Conservation (phyloP, 2,113 vertebrate genomes). For the Phalacrocorax brasilianus region DNA sequence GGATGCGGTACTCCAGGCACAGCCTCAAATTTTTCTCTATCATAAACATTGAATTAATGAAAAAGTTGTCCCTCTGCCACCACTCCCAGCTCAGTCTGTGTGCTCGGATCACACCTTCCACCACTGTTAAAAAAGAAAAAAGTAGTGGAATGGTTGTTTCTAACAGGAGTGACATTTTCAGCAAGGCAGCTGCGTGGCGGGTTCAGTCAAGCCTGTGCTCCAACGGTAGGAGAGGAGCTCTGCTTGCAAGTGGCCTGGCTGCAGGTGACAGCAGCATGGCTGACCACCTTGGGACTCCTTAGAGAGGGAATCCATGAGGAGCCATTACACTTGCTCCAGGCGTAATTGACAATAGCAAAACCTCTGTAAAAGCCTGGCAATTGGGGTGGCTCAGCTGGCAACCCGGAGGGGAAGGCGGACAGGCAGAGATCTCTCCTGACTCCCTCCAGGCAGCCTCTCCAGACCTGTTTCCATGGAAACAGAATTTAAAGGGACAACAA, state of each 20-base stretch:
- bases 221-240: neutral
- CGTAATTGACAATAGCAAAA: neutral
- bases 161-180: neutral
- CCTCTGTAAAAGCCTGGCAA: neutral
- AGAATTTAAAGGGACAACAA: constrained; percentile 26
- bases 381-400: neutral
- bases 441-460: constrained; percentile 12
- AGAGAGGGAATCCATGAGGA: neutral
- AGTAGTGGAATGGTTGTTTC: neutral
- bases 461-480: constrained; percentile 49
- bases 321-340: neutral
- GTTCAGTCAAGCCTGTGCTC: neutral
- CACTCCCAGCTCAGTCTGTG: neutral
- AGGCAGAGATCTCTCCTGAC: neutral
- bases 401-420: neutral
- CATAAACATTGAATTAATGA: neutral
- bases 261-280: neutral
- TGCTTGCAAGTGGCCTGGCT: neutral
- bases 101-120: neutral
- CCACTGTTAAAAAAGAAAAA: neutral
- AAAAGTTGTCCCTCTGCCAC: neutral
- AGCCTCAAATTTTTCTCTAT: neutral
- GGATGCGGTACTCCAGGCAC: neutral
- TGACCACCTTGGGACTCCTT: neutral
- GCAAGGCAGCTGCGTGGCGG: rapidly evolving